phyloP scores from a whole-genome alignment of 2,888 invertebrate species.

The Rhopalosiphum nymphaeae region DNA sequence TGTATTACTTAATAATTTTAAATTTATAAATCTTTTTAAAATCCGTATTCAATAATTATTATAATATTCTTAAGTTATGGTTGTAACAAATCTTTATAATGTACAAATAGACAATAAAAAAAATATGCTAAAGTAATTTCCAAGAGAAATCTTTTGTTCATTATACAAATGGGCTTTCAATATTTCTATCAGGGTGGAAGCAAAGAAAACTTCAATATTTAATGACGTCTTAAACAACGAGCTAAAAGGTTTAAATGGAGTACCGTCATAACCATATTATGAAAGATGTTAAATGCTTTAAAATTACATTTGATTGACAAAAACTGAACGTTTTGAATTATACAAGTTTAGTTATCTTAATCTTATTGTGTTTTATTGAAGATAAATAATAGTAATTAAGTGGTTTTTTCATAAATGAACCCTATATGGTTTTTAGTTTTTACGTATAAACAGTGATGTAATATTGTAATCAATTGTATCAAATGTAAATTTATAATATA shows the following conservation, averaged over 20 bases:
- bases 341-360: background rate
- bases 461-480: too few species aligned
- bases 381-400: background rate
- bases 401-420: background rate
- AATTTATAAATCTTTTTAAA: background rate
- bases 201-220: background rate
- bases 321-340: background rate
- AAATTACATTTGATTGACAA: background rate
- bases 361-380: background rate
- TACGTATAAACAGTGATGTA: background rate
- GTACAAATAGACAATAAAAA: background rate
- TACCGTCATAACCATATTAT: background rate
- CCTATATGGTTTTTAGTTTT: background rate
- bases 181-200: background rate
- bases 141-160: background rate
- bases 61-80: background rate
- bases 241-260: constrained; percentile 9
- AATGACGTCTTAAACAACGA: constrained; percentile 17
- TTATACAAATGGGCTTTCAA: background rate
- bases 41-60: background rate
- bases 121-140: background rate
- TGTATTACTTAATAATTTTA: background rate
- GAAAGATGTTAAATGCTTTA: background rate
- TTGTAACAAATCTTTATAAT: background rate
- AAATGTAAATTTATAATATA: too few species aligned